phyloP scores from a whole-genome alignment of 2,113 vertebrate genomes.

The Anseranas semipalmata region DNA sequence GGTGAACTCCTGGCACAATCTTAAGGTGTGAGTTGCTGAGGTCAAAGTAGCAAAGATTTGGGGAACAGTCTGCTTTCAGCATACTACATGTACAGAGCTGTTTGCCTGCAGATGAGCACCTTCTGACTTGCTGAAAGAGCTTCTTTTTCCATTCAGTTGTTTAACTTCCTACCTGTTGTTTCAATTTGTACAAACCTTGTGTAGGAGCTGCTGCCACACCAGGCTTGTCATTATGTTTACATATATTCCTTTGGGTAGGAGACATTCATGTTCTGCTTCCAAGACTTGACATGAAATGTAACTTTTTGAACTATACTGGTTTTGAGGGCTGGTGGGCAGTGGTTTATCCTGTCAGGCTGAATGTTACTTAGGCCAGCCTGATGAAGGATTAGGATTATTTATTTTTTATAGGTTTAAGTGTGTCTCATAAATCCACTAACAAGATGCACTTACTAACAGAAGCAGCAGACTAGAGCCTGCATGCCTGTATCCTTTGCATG shows the following conservation, averaged over 20 bases:
- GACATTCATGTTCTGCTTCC: conserved; percentile 51
- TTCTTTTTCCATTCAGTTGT: conserved; percentile 58
- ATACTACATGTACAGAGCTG: neutral
- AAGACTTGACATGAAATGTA: conserved; percentile 52
- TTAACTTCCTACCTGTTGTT: conserved; percentile 35
- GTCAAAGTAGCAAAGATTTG: conserved; percentile 13
- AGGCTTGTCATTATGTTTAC: conserved; percentile 58
- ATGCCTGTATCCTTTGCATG: conserved; percentile 50
- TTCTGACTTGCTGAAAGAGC: conserved; percentile 58
- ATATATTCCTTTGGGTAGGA: conserved; percentile 39
- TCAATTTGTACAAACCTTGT: conserved; percentile 51
- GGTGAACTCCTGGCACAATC: neutral
- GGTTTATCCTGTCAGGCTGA: conserved; percentile 27
- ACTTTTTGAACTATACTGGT: conserved; percentile 28
- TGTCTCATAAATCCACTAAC: conserved; percentile 65
- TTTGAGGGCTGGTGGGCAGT: conserved; percentile 54
- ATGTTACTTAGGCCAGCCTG: conserved; percentile 50
- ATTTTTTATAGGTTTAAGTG: conserved; percentile 58
- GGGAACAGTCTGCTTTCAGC: conserved; percentile 21
- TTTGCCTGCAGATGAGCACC: conserved; percentile 35
- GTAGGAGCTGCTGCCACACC: conserved; percentile 51
- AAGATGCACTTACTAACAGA: conserved; percentile 71
- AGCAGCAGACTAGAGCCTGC: conserved; percentile 51
- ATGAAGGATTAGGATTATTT: conserved; percentile 59
- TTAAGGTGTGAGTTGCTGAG: neutral